Conservation (phyloP, 2,888 invertebrate species). For the Entomobrya proxima region DNA sequence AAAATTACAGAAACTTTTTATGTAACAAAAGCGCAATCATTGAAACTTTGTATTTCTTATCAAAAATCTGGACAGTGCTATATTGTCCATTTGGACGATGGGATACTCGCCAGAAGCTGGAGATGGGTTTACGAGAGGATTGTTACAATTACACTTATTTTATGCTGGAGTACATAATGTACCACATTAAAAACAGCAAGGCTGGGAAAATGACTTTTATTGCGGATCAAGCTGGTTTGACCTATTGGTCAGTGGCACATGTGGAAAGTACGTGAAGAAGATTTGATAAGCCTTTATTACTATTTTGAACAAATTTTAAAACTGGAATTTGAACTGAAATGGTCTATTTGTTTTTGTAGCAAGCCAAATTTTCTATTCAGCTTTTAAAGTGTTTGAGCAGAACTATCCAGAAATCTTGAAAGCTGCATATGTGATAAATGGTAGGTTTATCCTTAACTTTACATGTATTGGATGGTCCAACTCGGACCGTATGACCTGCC, state of each 20-base stretch:
- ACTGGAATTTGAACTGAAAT: not conserved
- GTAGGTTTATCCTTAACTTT: too few species aligned
- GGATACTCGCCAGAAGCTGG: slow-evolving; percentile 51
- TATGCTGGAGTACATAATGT: slow-evolving; percentile 61
- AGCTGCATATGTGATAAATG: slow-evolving; percentile 50
- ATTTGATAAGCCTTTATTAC: not conserved
- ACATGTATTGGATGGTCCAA: too few species aligned
- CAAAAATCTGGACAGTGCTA: not conserved
- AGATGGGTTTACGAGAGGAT: slow-evolving; percentile 52
- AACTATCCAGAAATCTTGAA: slow-evolving; percentile 64
- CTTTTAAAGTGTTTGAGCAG: slow-evolving; percentile 57
- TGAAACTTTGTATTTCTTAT: too few species aligned
- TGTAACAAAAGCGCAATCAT: too few species aligned
- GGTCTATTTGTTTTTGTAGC: slow-evolving; percentile 30
- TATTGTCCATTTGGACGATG: slow-evolving; percentile 55
- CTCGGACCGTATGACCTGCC: too few species aligned
- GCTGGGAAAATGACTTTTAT: slow-evolving; percentile 55
- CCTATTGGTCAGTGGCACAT: slow-evolving; percentile 48
- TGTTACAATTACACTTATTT: slow-evolving; percentile 56
- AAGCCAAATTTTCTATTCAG: slow-evolving; percentile 42
- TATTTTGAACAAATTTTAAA: not conserved
- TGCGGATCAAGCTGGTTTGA: slow-evolving; percentile 46
- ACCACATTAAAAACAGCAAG: slow-evolving; percentile 52
- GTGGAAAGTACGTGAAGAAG: slow-evolving; percentile 46
- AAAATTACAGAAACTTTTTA: too few species aligned